Evolutionary conservation across 2,888 invertebrate genomes (phyloP), one percentile per base, ranked within the genome.

Genomic region (Tachystola acroxantha): DNA sequence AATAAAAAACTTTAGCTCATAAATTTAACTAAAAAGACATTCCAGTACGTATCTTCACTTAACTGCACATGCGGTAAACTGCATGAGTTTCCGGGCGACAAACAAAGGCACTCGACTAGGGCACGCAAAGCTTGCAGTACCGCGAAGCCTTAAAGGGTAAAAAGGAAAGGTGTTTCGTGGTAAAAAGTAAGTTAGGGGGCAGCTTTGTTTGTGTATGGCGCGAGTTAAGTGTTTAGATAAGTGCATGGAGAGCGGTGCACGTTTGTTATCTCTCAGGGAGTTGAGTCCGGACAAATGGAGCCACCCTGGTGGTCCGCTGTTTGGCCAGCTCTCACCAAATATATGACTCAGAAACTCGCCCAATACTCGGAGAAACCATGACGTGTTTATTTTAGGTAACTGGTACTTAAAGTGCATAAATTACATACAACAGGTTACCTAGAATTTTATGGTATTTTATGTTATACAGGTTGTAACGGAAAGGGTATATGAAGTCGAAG

Each of bases 161-260:
- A 79, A 68, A 62, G 66, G 73, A 76, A 80, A 70, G 76, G 70
- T 67, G 60, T 72, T 81, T 77, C 67, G 68, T 74, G 69, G 79
- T 82, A 84, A 85, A 84, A 84, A 84, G 70, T 74, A 61, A 79
- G 79, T 79, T 73, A 74, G 71, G 72, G n/a, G 71, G 71, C 64
- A 70, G 76, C 76, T 78, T 79, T 86, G 82, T 85, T 85, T 85
- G 79, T 82, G 73, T 76, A 76, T 67, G 72, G 77, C 66, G 69
- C 69, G 74, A 71, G 76, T 74, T 78, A 78, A 85, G 86, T 85
- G 86, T 85, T 86, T 86, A 81, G 80, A 84, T 85, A 86, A 86
- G 84, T 82, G 84, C 73, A 74, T 69, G 64, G 73, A 77, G 81
- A 78, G 77, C 70, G 62, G 64, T 64, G 72, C 71, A 61, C 80